These are phyloP conservation scores for Arrhopalites spinosus DNA, from an alignment of 2,888 invertebrate species.

Conservation along the genomic window DNA sequence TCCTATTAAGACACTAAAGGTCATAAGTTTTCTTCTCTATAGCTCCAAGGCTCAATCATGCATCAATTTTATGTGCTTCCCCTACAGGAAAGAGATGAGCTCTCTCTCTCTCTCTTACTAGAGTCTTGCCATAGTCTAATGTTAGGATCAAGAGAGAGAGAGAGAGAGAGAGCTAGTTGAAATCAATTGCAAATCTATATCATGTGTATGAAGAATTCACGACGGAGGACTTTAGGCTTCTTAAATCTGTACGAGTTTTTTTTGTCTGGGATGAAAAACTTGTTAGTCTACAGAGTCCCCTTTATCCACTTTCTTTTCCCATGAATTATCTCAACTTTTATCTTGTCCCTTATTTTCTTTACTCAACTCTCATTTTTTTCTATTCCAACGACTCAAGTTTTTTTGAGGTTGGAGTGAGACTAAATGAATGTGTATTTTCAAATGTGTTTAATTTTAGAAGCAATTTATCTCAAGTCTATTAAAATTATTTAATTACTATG, in stretches of 20 bases:
- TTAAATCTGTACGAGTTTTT: too few relatives aligned
- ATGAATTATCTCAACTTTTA: neutral
- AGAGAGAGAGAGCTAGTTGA: neutral
- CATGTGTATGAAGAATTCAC: too few relatives aligned
- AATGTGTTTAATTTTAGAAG: too few relatives aligned
- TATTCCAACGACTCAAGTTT: neutral
- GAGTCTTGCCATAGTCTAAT: neutral
- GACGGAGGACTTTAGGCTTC: neutral
- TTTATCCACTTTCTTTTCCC: neutral
- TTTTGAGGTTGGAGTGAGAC: too few relatives aligned
- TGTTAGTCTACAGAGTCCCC: too few relatives aligned
- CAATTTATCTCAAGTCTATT: too few relatives aligned
- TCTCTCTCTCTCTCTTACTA: too few relatives aligned
- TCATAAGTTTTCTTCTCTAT: neutral
- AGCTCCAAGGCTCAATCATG: conserved; percentile 4
- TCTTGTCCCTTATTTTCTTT: conserved; percentile 1
- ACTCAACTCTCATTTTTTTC: neutral
- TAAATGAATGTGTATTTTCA: too few relatives aligned
- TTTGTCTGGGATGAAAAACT: neutral
- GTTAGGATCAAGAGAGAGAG: neutral
- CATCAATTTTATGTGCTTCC: conserved; percentile 2
- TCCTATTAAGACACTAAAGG: neutral
- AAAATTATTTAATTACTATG: too few relatives aligned
- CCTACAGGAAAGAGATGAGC: neutral
- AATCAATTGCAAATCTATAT: neutral